These are phyloP conservation scores for Lethenteron reissneri DNA, from an alignment of 2,113 vertebrate genomes.

Conservation along the genomic window DNA sequence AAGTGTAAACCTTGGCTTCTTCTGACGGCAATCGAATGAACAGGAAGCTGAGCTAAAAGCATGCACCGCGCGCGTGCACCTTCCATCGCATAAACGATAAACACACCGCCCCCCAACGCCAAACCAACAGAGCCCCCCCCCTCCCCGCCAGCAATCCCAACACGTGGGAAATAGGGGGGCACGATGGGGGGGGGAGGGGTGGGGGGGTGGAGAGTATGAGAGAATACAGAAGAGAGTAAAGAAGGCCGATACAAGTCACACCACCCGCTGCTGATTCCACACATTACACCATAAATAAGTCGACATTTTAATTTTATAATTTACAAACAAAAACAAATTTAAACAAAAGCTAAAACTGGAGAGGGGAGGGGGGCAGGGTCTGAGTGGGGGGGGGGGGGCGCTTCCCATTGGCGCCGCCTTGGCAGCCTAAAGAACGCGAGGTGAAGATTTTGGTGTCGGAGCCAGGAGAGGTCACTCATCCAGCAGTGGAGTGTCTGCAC, in stretches of 20 bases:
- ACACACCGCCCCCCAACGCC: too few species aligned
- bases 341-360: not conserved
- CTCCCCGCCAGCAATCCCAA: too few species aligned
- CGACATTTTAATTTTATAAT: not conserved
- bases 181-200: not conserved
- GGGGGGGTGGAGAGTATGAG: not conserved
- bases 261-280: not conserved
- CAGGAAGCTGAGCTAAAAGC: too few species aligned
- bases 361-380: not conserved
- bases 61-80: too few species aligned
- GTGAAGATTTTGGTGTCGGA: too few species aligned
- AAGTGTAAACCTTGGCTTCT: too few species aligned
- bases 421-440: not conserved
- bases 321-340: slow-evolving; percentile 1
- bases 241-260: not conserved
- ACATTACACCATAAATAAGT: not conserved
- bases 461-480: too few species aligned
- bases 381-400: not conserved
- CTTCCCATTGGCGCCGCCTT: not conserved
- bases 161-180: too few species aligned
- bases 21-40: too few species aligned
- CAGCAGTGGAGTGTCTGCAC: too few species aligned
- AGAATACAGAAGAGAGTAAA: not conserved
- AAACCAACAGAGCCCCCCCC: too few species aligned
- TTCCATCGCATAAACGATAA: too few species aligned